Percentiles rank a stretch among this genome's conserved stretches.
Evolutionary conservation across 2,113 vertebrate genomes (phyloP).

Genomic region (Dromiciops gliroides): DNA sequence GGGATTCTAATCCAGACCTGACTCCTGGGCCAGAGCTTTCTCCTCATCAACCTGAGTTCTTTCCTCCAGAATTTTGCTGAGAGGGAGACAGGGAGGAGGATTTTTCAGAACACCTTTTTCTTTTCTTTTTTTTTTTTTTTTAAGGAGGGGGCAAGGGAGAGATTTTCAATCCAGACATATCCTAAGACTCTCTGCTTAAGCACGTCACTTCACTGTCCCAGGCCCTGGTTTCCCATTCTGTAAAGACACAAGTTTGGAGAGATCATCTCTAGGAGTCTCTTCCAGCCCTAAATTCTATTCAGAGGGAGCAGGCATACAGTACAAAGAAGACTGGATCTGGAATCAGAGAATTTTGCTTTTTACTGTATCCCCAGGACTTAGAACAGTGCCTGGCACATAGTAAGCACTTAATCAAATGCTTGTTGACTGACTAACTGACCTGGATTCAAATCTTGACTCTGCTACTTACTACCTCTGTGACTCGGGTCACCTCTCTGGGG

Average conservation of each 20-base stretch:
- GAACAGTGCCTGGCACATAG: no score
- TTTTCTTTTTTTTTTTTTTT: no score
- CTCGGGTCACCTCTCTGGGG: neutral
- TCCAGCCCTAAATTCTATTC: neutral
- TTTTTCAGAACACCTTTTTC: neutral
- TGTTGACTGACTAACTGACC: no score
- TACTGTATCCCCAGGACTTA: neutral
- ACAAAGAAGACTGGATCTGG: neutral
- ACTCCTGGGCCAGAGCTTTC: neutral
- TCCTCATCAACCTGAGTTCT: neutral
- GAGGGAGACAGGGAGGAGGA: neutral
- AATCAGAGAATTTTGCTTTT: neutral
- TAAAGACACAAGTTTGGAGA: neutral
- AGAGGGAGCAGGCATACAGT: neutral
- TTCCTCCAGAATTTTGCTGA: neutral
- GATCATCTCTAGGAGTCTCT: neutral
- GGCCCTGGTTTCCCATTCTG: neutral
- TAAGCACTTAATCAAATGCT: no score
- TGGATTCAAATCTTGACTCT: neutral
- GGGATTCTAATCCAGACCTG: no score
- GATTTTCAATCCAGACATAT: neutral
- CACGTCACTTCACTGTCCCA: neutral
- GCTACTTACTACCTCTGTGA: neutral
- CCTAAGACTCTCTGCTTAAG: neutral
- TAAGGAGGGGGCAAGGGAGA: neutral